Evolutionary conservation across 2,113 vertebrate species (phyloP).

Genomic region (Corydoras maculifer): DNA sequence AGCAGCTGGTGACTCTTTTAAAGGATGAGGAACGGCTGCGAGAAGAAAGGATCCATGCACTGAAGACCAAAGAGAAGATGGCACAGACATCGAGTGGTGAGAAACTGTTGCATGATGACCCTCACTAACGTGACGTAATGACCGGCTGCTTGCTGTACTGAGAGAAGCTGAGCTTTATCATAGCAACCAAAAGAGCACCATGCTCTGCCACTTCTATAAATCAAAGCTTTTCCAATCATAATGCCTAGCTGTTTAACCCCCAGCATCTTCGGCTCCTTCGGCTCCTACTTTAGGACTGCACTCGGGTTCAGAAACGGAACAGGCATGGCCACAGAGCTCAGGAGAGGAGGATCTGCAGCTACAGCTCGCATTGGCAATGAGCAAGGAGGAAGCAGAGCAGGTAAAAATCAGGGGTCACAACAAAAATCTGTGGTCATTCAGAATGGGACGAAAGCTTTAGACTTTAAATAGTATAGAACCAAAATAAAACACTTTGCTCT

Average conservation of each 20-base stretch:
- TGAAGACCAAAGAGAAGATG: conserved; percentile 95
- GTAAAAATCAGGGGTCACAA: conserved; percentile 55
- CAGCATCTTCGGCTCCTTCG: conserved; percentile 72
- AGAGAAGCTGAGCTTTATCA: conserved; percentile 5
- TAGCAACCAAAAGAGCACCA: background rate
- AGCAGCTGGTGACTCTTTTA: conserved; percentile 83
- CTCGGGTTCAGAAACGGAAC: conserved; percentile 71
- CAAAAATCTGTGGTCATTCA: too few species aligned
- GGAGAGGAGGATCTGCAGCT: conserved; percentile 88
- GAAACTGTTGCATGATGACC: conserved; percentile 10
- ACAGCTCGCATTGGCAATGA: conserved; percentile 87
- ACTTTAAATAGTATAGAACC: too few species aligned
- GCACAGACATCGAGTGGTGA: conserved; percentile 83
- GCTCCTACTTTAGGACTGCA: conserved; percentile 64
- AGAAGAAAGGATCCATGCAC: conserved; percentile 82
- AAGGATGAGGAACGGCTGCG: conserved; percentile 85
- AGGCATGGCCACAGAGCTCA: conserved; percentile 88
- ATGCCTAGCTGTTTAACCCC: conserved; percentile 43
- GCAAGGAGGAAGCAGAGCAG: conserved; percentile 91
- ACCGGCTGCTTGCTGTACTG: background rate
- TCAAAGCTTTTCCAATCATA: conserved; percentile 31
- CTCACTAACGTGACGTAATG: background rate
- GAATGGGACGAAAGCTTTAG: too few species aligned
- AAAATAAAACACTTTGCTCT: too few species aligned
- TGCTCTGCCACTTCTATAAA: conserved; percentile 30